phyloP scores from a whole-genome alignment of 53 echinoderm and acorn worm species.

The Crossaster papposus region DNA sequence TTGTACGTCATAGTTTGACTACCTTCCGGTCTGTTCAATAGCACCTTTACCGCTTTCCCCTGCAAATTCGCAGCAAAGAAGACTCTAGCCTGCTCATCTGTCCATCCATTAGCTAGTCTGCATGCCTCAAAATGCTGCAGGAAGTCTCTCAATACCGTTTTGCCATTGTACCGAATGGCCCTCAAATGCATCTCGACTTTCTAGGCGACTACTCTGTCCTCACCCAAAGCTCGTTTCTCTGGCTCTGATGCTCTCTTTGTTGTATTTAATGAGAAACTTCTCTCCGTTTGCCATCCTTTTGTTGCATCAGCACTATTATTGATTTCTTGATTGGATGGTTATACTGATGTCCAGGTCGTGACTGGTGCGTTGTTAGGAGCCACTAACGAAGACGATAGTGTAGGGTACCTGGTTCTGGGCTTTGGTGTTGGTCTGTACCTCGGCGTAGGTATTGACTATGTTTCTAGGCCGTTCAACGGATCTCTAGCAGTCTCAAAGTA shows the following conservation, averaged over 20 bases:
- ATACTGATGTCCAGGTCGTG: neutral
- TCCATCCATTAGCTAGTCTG: slow-evolving; percentile 11
- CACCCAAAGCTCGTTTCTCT: neutral
- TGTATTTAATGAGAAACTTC: neutral
- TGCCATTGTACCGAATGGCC: neutral
- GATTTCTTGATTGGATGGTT: neutral
- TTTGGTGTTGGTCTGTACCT: too few relatives aligned
- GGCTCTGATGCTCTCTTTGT: neutral
- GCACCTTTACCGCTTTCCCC: slow-evolving; percentile 8
- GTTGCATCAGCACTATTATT: neutral
- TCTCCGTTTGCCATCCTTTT: neutral
- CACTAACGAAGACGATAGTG: neutral
- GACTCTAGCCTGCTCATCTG: slow-evolving; percentile 15
- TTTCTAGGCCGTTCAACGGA: too few relatives aligned
- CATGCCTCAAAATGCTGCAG: slow-evolving; percentile 29
- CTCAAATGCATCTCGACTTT: neutral
- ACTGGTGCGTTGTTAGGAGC: too few relatives aligned
- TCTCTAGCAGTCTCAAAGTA: too few relatives aligned
- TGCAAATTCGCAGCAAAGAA: slow-evolving; percentile 15
- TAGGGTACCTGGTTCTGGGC: neutral
- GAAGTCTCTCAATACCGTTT: slow-evolving; percentile 4
- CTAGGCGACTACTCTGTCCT: neutral
- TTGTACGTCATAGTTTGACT: neutral
- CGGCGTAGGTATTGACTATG: too few relatives aligned
- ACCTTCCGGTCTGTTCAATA: neutral